A percentile compares a stretch with the other conserved stretches of the same genome.
These are phyloP conservation scores for Slavum lentiscoides DNA, from an alignment of 2,888 invertebrate genomes.

Conservation along the genomic window DNA sequence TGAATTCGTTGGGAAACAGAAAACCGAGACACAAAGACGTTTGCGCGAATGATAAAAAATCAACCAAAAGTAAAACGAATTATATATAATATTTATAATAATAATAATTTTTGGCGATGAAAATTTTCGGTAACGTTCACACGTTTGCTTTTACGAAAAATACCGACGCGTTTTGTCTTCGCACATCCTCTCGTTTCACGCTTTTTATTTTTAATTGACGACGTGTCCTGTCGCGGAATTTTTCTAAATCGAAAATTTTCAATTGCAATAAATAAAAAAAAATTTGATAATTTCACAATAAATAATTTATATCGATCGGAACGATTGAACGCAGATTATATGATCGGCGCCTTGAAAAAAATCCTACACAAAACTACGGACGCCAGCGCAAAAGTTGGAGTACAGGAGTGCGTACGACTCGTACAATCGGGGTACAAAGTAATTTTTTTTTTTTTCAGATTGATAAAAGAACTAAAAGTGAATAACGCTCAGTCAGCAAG, in stretches of 20 bases:
- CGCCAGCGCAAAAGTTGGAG: neutral
- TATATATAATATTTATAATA: too few relatives aligned
- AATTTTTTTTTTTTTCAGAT: neutral
- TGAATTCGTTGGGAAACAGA: slow-evolving; percentile 25
- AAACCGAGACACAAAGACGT: neutral
- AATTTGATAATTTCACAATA: too few relatives aligned
- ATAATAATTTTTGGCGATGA: too few relatives aligned
- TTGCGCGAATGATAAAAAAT: neutral
- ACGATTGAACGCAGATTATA: neutral
- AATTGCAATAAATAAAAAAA: too few relatives aligned
- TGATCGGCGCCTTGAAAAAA: slow-evolving; percentile 31
- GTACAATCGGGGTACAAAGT: neutral
- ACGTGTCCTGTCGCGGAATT: too few relatives aligned
- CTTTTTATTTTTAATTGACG: too few relatives aligned
- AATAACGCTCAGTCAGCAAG: neutral
- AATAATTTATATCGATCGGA: too few relatives aligned
- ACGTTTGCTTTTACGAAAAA: too few relatives aligned
- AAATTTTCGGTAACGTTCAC: too few relatives aligned
- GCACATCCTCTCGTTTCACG: too few relatives aligned
- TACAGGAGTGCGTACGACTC: slow-evolving; percentile 1
- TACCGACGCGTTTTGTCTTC: too few relatives aligned
- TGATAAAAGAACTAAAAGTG: slow-evolving; percentile 26
- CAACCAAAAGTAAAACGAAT: neutral
- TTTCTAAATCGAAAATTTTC: too few relatives aligned
- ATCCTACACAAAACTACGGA: slow-evolving; percentile 17